Conservation (phyloP, 1,140 invertebrate species). For the Euura lappo region DNA sequence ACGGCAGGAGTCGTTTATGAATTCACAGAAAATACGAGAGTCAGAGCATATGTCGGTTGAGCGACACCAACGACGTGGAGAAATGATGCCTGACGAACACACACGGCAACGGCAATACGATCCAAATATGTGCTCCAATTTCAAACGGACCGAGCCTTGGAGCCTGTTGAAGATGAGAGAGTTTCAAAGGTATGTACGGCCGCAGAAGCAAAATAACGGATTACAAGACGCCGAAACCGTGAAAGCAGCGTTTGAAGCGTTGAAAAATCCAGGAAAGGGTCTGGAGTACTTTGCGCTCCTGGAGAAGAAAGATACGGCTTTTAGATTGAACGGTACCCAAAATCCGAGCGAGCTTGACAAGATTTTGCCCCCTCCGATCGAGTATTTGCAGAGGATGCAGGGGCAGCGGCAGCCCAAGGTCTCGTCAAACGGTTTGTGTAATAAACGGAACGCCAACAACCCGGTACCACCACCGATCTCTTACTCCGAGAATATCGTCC, state of each 20-base stretch:
- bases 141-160: constrained; percentile 23
- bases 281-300: constrained; percentile 32
- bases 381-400: constrained; percentile 6
- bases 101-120: neutral
- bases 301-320: constrained; percentile 15
- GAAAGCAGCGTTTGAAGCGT: constrained; percentile 24
- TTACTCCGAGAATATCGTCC: neutral
- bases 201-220: constrained; percentile 47
- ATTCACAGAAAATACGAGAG: neutral
- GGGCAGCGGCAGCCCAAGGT: constrained; percentile 11
- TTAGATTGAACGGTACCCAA: constrained; percentile 42
- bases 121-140: no score
- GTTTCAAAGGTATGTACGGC: constrained; percentile 33
- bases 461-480: constrained; percentile 20
- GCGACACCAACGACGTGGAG: no score
- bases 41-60: no score
- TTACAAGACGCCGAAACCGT: constrained; percentile 40
- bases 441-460: constrained; percentile 39
- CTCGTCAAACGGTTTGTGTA: constrained; percentile 43
- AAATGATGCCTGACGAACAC: neutral
- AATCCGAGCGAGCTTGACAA: constrained; percentile 24
- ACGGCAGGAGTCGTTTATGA: neutral
- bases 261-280: constrained; percentile 24
- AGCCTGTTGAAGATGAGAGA: constrained; percentile 42
- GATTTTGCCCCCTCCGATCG: constrained; percentile 9